Evolutionary conservation across 1,140 invertebrate genomes (phyloP), one percentile per base, ranked within the genome.

Genomic region (Drosophila aff.): DNA sequence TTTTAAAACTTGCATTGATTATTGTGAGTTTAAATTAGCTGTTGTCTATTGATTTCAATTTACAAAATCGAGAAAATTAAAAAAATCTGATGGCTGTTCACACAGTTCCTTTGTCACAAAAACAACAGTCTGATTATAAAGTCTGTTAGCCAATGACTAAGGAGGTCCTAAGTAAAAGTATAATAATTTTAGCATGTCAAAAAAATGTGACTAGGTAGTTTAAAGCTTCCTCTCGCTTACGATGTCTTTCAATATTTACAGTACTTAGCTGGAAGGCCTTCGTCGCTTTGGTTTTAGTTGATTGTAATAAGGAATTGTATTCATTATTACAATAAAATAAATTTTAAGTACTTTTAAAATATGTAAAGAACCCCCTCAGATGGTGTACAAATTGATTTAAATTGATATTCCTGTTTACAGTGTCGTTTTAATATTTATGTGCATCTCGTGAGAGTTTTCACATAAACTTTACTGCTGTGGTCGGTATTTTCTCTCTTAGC

Each of bases 381-480:
- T 6, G 18, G 13, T 36, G 16, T 21, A 23, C 13, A 23, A 55
- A 55, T 55, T 55, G 9, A 38, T 38, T 38, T 16, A 15, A 55
- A 23, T 23, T 8, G 33, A 55, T 38, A 23, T 55, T 26, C 40
- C 5, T 3, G 21, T n/a, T 40, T 57, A 23, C 36, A 7, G 15
- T 23, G 2, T 1, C 7, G 3, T 7, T 23, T 13, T 38, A 38
- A 38, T 55, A 55, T 40, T 40, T 40, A n/a, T n/a, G 5, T 40
- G 15, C 21, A 57, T 57, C 15, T 40, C 9, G 15, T 40, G 21
- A 16, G 18, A 36, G 23, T 4, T 23, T 55, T 55, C 33, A 0
- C 52, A 38, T 38, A 55, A 55, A 55, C 21, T 55, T 57, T n/a
- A 26, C 9, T 38, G 36, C 33, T 49, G 21, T 43, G 16, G 38